These are phyloP conservation scores for Gerris lacustris DNA, from an alignment of 2,888 invertebrate genomes.

Conservation along the genomic window DNA sequence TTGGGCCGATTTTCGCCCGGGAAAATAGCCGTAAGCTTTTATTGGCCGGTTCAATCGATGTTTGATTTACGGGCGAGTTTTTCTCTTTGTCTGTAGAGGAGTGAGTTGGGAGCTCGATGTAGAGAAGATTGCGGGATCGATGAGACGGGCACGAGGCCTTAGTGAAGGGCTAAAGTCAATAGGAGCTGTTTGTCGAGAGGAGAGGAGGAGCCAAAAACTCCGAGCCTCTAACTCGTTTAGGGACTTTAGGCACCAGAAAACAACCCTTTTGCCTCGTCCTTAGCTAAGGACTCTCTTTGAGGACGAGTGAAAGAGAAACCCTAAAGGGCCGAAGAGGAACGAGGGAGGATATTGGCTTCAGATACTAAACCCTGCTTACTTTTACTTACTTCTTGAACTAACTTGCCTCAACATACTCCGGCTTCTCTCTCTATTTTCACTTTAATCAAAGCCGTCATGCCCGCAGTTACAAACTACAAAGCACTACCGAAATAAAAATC, in stretches of 20 bases:
- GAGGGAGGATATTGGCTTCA: neutral
- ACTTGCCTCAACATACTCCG: too few relatives aligned
- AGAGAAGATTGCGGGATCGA: neutral
- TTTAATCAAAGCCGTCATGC: too few relatives aligned
- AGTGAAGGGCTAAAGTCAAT: neutral
- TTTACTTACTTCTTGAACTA: too few relatives aligned
- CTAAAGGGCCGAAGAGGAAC: too few relatives aligned
- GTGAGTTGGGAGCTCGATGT: neutral
- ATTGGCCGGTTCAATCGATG: neutral
- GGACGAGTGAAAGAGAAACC: neutral
- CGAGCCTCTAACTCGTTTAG: neutral
- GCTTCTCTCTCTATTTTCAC: too few relatives aligned
- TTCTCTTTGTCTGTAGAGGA: neutral
- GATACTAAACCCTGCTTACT: neutral
- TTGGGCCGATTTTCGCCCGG: neutral
- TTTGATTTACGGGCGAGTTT: neutral
- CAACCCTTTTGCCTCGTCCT: slow-evolving; percentile 1
- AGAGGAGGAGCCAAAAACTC: too few relatives aligned
- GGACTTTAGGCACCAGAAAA: slow-evolving; percentile 5
- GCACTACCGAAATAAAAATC: too few relatives aligned
- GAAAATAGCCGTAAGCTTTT: slow-evolving; percentile 5
- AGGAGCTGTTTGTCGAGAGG: neutral
- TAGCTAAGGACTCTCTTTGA: neutral
- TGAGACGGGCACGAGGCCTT: neutral
- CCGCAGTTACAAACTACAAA: too few relatives aligned